phyloP scores from a whole-genome alignment of 2,113 vertebrate genomes.

The Syngnathus floridae region DNA sequence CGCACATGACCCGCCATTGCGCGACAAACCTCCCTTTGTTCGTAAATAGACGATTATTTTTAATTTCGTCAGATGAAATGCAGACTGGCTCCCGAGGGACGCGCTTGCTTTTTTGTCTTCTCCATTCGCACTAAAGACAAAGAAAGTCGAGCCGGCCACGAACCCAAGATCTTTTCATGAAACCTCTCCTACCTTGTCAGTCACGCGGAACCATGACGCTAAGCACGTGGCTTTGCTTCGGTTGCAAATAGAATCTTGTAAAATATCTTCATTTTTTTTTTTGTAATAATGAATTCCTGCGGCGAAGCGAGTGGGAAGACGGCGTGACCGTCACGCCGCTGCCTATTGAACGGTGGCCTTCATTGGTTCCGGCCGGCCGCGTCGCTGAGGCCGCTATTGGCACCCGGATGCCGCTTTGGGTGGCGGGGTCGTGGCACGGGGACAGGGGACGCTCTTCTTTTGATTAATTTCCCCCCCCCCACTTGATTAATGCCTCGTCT shows the following conservation, averaged over 20 bases:
- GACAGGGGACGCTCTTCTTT: slow-evolving; percentile 50
- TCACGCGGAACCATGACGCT: not conserved
- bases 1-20: slow-evolving; percentile 47
- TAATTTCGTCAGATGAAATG: slow-evolving; percentile 73
- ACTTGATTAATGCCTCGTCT: slow-evolving; percentile 64
- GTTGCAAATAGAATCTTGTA: not conserved
- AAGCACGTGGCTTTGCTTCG: not conserved
- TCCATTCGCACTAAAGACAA: slow-evolving; percentile 43
- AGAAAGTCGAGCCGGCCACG: slow-evolving; percentile 37
- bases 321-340: slow-evolving; percentile 51
- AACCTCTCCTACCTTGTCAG: not conserved
- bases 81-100: slow-evolving; percentile 57
- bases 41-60: slow-evolving; percentile 73
- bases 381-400: slow-evolving; percentile 64
- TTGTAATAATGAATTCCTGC: not conserved
- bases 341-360: slow-evolving; percentile 60
- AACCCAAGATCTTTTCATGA: not conserved
- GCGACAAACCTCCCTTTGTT: slow-evolving; percentile 60
- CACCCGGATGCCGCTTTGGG: slow-evolving; percentile 62
- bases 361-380: slow-evolving; percentile 64
- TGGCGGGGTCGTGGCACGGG: slow-evolving; percentile 47
- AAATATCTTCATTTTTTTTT: not conserved
- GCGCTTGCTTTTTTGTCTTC: slow-evolving; percentile 40
- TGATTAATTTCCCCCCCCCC: slow-evolving; percentile 61
- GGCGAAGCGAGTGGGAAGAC: slow-evolving; percentile 54